Base-by-base conservation (phyloP, 2,888 invertebrate species). In the Pandemis heparana region DNA sequence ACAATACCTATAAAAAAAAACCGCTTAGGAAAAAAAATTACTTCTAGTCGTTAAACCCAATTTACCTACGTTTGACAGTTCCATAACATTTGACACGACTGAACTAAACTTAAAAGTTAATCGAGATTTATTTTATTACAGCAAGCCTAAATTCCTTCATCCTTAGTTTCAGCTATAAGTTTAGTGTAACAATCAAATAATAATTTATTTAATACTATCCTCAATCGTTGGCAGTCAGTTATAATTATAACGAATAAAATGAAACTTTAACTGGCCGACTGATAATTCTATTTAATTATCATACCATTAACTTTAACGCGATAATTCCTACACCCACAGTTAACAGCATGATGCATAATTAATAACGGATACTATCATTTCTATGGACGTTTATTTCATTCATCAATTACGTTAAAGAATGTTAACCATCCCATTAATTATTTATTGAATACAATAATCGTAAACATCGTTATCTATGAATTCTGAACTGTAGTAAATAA, bases 241-340 rank as follows among this genome's bases (percentile, higher is more conserved):
- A 10, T 14, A 12, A 43, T 43, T 43, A 10, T 14, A 12, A 43
- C 10, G 12, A 43, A 43, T 43, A 23, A 56, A 56, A 56, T 12
- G 5, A 23, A 23, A 51, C 51, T 9, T 14, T 46, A 51, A 16
- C 6, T 51, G 51, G 10, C 16, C 9, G 14, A 41, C 10, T 53
- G 62, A 9, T 46, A 16, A 56, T 46, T 63, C 18, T 23, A 38
- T 70, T 38, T 38, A 64, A 70, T 43, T 14, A n/a, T 23, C 18
- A 14, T 23, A 62, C 38, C 38, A 59, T 64, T 70, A 38, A 56
- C 10, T 53, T 46, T 64, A 39, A 56, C 0, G 0, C 23, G 9
- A 12, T 48, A 7, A 48, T 56, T 12, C 12, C 12, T 23, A 56
- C 51, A 16, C 51, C 16, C 51, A 53, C 56, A 56, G 23, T 56